Conservation (phyloP, 2,113 vertebrate genomes). For the Sitta europaea region DNA sequence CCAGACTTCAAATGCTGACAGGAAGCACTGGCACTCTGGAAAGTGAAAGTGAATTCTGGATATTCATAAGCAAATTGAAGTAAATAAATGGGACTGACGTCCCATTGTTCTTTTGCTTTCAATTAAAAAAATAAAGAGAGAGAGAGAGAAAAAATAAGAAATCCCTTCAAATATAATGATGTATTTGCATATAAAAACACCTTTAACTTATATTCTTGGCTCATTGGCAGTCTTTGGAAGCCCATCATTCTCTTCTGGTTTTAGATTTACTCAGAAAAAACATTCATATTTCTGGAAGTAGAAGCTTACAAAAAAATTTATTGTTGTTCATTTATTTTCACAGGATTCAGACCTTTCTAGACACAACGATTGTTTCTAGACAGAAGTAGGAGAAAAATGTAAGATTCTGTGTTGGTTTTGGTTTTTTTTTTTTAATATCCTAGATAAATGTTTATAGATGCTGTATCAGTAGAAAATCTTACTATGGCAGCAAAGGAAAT, state of each 20-base stretch:
- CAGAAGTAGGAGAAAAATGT: not conserved
- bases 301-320: slow-evolving; percentile 31
- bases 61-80: slow-evolving; percentile 1
- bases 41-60: not conserved
- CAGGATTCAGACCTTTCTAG: not conserved
- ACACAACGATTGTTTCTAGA: not conserved
- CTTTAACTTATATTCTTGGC: slow-evolving; percentile 16
- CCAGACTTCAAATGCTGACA: not conserved
- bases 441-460: not conserved
- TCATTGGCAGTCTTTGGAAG: not conserved
- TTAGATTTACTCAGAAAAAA: slow-evolving; percentile 44
- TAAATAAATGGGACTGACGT: not conserved
- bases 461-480: not conserved
- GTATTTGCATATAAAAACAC: slow-evolving; percentile 12
- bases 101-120: not conserved
- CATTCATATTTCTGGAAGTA: slow-evolving; percentile 14
- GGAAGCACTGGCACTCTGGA: not conserved
- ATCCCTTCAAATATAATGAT: not conserved
- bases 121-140: not conserved
- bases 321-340: slow-evolving; percentile 54
- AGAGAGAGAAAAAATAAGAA: not conserved
- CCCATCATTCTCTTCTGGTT: not conserved
- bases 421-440: not conserved
- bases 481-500: not conserved
- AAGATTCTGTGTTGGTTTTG: not conserved